Base-by-base conservation (phyloP, 2,888 invertebrate genomes). In the Pyrrhosoma nymphula region DNA sequence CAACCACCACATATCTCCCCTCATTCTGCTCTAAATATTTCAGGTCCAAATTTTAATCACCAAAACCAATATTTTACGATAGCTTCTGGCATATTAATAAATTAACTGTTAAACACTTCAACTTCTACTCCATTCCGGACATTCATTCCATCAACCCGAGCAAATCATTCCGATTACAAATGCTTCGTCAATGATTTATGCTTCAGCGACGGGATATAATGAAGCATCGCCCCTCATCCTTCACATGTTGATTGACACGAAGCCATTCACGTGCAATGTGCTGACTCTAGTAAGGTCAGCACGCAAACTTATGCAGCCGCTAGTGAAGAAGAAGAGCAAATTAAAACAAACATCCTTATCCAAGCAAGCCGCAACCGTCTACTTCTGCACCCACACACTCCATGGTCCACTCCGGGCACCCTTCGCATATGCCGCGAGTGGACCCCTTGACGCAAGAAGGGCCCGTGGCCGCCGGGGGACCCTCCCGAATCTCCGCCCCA, bases 401-500 rank as follows among this genome's bases (percentile, higher is more conserved):
- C 23, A 23, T 2, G 26, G n/a, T 3, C 69, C 69, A 26, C 26
- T 10, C 14, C 0, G 10, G 30, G 30, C 82, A 82, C 82, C 82
- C 82, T 18, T 82, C 35, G 35, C 82, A 82, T 82, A 82, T 35
- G 82, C 82, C 82, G 69, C 23, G 69, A 35, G 35, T 14, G 82
- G 82, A 16, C 35, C 30, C 35, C 20, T 69, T 69, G 18, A 60
- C n/a, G 69, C n/a, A n/a, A 26, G n/a, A 18, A 30, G 82, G 82
- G 35, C 82, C 35, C 60, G 69, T 3, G 69, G 69, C 4, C 69
- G 47, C 88, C 39, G 18, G 47, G 55, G 63, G 60, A 91, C 35
- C 8, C 63, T 55, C 93, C 93, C 39, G 18, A 82, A 82, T 69
- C 93, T 93, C 69, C 69, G 47, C 47, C 26, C 47, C 93, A 75